These are phyloP conservation scores for Acleris literana DNA, from an alignment of 2,888 invertebrate species.

Conservation along the genomic window DNA sequence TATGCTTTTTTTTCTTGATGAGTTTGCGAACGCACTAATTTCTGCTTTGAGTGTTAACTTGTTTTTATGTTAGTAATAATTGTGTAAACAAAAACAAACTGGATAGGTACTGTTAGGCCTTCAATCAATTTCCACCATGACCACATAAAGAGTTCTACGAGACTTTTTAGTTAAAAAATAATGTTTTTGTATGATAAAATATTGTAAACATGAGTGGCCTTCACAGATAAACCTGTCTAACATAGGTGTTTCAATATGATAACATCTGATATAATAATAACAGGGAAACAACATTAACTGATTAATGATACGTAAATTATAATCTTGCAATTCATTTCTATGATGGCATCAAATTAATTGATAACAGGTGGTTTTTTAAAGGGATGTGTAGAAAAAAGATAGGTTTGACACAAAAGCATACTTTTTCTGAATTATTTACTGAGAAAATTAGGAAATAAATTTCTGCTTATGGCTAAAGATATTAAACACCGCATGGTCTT, in stretches of 20 bases:
- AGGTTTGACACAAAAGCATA: no score
- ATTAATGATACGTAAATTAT: background rate
- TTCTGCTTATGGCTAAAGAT: no score
- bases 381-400: no score
- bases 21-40: constrained; percentile 22
- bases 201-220: constrained; percentile 29
- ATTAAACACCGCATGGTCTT: no score
- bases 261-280: constrained; percentile 8
- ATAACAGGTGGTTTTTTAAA: no score
- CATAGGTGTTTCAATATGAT: constrained; percentile 4
- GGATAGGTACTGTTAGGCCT: background rate
- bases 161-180: no score
- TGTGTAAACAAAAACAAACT: background rate
- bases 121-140: no score
- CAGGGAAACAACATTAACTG: constrained; percentile 11
- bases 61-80: constrained; percentile 7
- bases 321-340: no score
- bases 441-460: no score
- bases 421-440: no score
- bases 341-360: no score
- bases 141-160: no score
- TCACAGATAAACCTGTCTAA: constrained; percentile 28
- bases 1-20: constrained; percentile 1
- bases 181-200: background rate
- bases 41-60: constrained; percentile 7